Percentiles rank a stretch among this genome's conserved stretches.
Conservation (phyloP, 1,140 invertebrate species). For the Lutraria rhynchaena region DNA sequence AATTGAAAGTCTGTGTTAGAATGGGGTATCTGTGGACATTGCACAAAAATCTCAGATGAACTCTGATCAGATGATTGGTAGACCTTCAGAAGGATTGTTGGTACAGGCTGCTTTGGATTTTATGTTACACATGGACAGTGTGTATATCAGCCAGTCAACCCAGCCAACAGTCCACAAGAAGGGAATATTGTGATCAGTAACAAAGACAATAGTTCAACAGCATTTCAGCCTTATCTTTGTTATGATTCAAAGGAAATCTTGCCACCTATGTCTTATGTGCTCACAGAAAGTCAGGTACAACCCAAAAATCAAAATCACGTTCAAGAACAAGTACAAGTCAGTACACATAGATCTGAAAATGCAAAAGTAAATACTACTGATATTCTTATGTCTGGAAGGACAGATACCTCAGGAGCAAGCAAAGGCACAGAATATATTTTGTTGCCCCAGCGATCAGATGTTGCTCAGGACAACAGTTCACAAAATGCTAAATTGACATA, state of each 20-base stretch:
- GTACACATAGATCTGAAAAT: too few species aligned
- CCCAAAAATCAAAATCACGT: background rate
- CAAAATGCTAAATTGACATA: background rate
- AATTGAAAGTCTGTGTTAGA: too few species aligned
- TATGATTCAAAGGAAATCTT: slow-evolving; percentile 43
- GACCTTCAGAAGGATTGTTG: slow-evolving; percentile 19
- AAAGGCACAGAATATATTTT: slow-evolving; percentile 28
- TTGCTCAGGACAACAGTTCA: background rate
- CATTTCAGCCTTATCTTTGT: slow-evolving; percentile 49
- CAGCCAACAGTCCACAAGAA: background rate
- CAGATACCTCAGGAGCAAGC: slow-evolving; percentile 42
- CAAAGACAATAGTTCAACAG: slow-evolving; percentile 35
- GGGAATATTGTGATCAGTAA: too few species aligned
- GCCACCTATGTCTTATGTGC: slow-evolving; percentile 9
- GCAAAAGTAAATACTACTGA: background rate
- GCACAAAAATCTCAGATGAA: too few species aligned
- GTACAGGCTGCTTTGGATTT: slow-evolving; percentile 34
- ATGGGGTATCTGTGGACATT: too few species aligned
- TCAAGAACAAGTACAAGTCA: background rate
- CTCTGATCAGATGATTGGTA: background rate
- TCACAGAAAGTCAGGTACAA: background rate
- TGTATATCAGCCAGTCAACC: slow-evolving; percentile 14
- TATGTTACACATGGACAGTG: background rate
- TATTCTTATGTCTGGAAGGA: slow-evolving; percentile 12
- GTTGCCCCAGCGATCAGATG: slow-evolving; percentile 13